Evolutionary conservation across 2,113 vertebrate species (phyloP).

Genomic region (Ornithorhynchus anatinus): DNA sequence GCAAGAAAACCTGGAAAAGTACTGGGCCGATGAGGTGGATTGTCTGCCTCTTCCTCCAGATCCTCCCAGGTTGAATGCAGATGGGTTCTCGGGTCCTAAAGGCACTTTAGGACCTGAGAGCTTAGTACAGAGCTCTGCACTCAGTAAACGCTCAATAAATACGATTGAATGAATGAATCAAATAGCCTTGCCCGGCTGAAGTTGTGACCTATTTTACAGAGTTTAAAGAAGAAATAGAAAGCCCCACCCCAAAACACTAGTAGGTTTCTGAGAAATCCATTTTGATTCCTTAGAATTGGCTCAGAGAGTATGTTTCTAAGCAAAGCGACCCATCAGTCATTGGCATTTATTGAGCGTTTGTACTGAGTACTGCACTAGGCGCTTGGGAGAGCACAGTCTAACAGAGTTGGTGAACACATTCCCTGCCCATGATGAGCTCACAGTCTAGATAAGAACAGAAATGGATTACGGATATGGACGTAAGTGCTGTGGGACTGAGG

Average conservation of each 20-base stretch:
- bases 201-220: not conserved
- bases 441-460: no score
- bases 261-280: not conserved
- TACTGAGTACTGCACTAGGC: no score
- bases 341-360: no score
- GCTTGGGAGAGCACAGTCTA: no score
- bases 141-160: constrained; percentile 10
- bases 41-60: not conserved
- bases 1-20: not conserved
- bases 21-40: not conserved
- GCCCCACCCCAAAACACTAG: no score
- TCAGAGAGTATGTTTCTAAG: no score
- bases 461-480: no score
- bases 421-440: no score
- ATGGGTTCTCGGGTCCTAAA: not conserved
- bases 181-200: not conserved
- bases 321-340: no score
- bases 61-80: not conserved
- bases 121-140: no score
- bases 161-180: not conserved
- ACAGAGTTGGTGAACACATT: no score
- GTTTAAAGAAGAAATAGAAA: not conserved
- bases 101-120: not conserved
- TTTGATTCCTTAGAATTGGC: not conserved
- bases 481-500: no score